phyloP scores from a whole-genome alignment of 2,797 vertebrate species.

The Choloepus didactylus region DNA sequence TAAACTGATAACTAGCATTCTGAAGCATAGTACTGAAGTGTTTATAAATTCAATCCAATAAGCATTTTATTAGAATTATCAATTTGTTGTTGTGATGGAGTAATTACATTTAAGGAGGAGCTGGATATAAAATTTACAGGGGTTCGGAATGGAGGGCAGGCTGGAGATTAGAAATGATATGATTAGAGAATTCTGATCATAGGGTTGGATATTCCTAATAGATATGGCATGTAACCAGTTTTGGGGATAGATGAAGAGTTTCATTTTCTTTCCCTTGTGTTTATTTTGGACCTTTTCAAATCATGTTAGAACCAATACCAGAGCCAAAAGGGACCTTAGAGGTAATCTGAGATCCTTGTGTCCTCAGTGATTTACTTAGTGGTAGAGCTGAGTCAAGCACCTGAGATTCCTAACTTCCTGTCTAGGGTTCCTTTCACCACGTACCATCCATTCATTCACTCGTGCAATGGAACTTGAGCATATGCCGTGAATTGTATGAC shows the following conservation, averaged over 20 bases:
- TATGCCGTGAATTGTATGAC: not conserved
- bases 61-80: not conserved
- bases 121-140: not conserved
- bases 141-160: not conserved
- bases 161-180: conserved; percentile 2
- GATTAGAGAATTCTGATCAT: not conserved
- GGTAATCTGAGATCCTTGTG: not conserved
- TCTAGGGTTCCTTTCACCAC: not conserved
- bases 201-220: not conserved
- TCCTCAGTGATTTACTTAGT: conserved; percentile 27
- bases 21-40: not conserved
- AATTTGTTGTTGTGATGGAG: not conserved
- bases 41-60: conserved; percentile 4
- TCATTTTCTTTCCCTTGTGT: not conserved
- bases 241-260: not conserved
- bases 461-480: not conserved
- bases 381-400: not conserved
- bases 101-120: conserved; percentile 2
- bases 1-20: not conserved
- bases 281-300: conserved; percentile 13
- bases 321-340: not conserved
- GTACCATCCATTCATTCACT: not conserved
- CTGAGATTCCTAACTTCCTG: not conserved
- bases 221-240: not conserved
- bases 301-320: not conserved